These are phyloP conservation scores for Alloplasta piceator DNA, from an alignment of 2,888 invertebrate species.

Conservation along the genomic window DNA sequence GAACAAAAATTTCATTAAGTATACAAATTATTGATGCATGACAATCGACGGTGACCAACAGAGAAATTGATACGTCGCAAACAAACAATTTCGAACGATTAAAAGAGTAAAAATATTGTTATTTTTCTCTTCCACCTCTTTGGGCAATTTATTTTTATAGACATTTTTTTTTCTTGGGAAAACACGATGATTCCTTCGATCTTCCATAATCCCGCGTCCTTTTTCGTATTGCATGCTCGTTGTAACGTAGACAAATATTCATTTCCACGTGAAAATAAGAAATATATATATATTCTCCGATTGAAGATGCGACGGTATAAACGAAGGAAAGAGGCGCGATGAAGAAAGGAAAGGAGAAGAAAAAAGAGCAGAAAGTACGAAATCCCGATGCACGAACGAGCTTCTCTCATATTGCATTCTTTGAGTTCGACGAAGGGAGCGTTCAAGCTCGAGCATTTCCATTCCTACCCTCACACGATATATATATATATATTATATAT, in stretches of 20 bases:
- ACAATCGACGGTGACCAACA: no score
- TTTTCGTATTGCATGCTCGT: conserved; percentile 54
- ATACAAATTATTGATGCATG: no score
- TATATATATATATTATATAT: conserved; percentile 8
- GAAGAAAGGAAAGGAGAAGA: conserved; percentile 23
- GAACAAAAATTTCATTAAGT: no score
- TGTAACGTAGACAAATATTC: conserved; percentile 57
- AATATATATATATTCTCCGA: background rate
- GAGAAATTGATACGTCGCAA: no score
- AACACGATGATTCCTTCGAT: conserved; percentile 5
- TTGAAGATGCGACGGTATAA: background rate
- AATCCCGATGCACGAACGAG: conserved; percentile 74
- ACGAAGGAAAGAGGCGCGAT: conserved; percentile 3
- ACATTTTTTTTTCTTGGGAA: background rate
- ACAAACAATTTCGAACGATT: background rate
- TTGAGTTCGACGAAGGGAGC: conserved; percentile 59
- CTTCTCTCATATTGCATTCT: conserved; percentile 77
- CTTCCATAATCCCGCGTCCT: conserved; percentile 23
- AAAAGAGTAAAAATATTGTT: background rate
- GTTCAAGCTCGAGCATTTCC: conserved; percentile 40
- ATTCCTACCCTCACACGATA: conserved; percentile 14
- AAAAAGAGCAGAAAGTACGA: conserved; percentile 51
- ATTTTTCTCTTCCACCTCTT: conserved; percentile 1
- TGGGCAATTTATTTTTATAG: background rate
- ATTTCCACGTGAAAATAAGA: conserved; percentile 50